phyloP scores from a whole-genome alignment of 2,113 vertebrate species.

The Coracopsis vasa region DNA sequence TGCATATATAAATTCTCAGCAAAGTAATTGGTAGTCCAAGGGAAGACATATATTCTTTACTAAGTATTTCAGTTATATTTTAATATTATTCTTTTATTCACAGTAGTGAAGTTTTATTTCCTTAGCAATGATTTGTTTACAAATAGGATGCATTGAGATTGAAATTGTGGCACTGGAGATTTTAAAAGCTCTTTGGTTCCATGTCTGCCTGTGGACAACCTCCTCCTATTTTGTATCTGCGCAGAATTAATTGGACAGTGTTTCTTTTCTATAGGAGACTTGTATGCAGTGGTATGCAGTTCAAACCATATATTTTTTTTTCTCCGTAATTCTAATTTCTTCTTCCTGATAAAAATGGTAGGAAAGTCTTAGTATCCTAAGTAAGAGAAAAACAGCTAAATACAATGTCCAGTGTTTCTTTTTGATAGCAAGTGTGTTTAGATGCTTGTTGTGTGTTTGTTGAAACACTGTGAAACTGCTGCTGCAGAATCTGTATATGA shows the following conservation, averaged over 20 bases:
- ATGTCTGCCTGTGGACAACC: neutral
- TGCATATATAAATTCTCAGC: neutral
- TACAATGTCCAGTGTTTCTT: neutral
- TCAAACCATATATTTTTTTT: neutral
- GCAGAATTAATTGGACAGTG: neutral
- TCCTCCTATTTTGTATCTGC: neutral
- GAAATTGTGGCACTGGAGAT: neutral
- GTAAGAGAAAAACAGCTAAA: neutral
- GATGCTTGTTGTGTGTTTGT: neutral
- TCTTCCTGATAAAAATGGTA: neutral
- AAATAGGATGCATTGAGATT: neutral
- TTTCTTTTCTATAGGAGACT: neutral
- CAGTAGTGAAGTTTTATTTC: neutral
- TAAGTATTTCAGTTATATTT: neutral
- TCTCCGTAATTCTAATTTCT: neutral
- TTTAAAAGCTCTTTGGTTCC: constrained; percentile 12
- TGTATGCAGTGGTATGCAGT: neutral
- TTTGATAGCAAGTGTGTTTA: neutral
- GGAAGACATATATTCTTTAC: neutral
- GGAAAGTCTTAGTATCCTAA: neutral
- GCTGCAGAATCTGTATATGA: neutral
- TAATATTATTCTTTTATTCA: neutral
- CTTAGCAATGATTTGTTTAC: neutral
- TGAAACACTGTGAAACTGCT: neutral
- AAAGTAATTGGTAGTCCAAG: neutral